Base-by-base conservation (phyloP, 2,888 invertebrate species). In the Nymphalis urticae region DNA sequence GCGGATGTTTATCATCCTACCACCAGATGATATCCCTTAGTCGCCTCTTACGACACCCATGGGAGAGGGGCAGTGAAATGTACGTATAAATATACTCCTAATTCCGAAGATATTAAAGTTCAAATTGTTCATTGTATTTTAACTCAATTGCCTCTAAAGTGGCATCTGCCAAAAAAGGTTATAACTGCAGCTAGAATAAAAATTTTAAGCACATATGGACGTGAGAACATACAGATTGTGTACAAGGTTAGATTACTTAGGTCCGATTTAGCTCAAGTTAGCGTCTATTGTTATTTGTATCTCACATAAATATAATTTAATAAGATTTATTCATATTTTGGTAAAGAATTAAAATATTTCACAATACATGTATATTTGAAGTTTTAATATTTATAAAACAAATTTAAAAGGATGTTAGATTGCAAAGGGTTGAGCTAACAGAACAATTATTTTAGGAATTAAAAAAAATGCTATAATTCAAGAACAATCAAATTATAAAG, bases 91-190 rank as follows among this genome's bases (percentile, higher is more conserved):
- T 50, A 62, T 42, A 50, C 16, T 36, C 17, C 32, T 56, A 47
- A 58, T 62, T 48, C 17, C 10, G n/a, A 42, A 19, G 36, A 9
- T 13, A 17, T 48, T 66, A 67, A 56, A 5, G 56, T 24, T 67
- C 24, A 50, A 54, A 62, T 50, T 17, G 21, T 13, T 19, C 62
- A 17, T 27, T n/a, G 24, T 16, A 62, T 54, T 48, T 48, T 32
- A 17, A 42, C 17, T 58, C 42, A n/a, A 58, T 58, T 58, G 19
- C 42, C 9, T 42, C 9, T 16, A 16, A 56, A 68, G 62, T 65
- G 69, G 64, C 54, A 76, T 82, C 77, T 77, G 75, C 85, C 85
- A 81, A 85, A 87, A 85, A 87, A 80, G 86, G 89, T 69, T 68
- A 67, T 71, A 66, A 71, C 71, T 62, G 64, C 69, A 66, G 69